Evolutionary conservation across 1,140 invertebrate species (phyloP), one percentile per base, ranked within the genome.

Genomic region (Cheumatopsyche charites): DNA sequence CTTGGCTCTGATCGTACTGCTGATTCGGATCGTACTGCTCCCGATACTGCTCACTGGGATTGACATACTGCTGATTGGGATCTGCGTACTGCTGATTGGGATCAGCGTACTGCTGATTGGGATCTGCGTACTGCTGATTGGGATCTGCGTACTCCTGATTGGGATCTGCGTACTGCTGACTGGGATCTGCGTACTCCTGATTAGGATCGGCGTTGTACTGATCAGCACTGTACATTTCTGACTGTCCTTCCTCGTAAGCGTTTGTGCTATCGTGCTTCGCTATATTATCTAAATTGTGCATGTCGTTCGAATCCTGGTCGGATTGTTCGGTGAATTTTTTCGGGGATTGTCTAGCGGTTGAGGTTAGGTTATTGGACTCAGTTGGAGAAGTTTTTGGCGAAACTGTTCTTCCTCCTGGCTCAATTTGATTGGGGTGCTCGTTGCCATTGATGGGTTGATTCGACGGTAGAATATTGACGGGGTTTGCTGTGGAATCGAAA

Each of bases 71-170:
- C 42, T 75, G 74, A 55, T 62, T 71, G 12, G 70, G 74, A 62
- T 76, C 71, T 17, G 25, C 69, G 26, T 72, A 72, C 17, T 72
- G 66, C 36, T 75, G 70, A 55, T 72, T 75, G 0, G 74, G 67
- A 19, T 75, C 73, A 12, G 17, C 47, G 43, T 75, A 73, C 55
- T 75, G 65, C 42, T 75, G 74, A 55, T 62, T 71, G 12, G 70
- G 74, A 62, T 76, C 71, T 17, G 25, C 69, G 26, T 72, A 72
- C 17, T 72, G 66, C 36, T 75, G 70, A 55, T 72, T 75, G 0
- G 74, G 67, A 19, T 75, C 73, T 13, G 17, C 47, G 43, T 75
- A 73, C 55, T 75, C 65, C 42, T 75, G 74, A 55, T 62, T 71
- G 12, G 70, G 74, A 62, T 76, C 71, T 17, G 25, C 69, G 26